Evolutionary conservation across 2,797 vertebrate species (phyloP).

Genomic region (Erithacus rubecula): DNA sequence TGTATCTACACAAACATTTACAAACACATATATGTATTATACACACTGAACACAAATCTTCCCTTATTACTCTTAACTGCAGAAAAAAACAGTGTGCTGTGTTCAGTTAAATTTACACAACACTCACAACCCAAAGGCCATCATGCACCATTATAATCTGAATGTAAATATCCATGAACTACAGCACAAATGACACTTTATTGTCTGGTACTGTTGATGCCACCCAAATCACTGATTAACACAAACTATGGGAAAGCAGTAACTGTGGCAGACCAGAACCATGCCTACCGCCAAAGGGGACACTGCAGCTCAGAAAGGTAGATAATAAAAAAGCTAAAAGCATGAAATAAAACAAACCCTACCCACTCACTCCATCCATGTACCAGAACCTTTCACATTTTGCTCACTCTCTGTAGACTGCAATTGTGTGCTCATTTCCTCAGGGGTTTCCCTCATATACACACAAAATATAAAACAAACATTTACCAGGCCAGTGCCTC

Average conservation of each 20-base stretch:
- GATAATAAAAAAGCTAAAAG: neutral
- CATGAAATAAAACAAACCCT: too few relatives aligned
- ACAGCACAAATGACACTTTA: neutral
- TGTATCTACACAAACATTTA: neutral
- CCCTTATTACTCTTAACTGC: neutral
- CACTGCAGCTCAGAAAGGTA: neutral
- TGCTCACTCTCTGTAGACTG: neutral
- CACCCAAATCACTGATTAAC: neutral
- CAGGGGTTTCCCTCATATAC: neutral
- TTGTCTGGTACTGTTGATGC: too few relatives aligned
- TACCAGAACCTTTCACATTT: neutral
- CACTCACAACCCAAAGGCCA: neutral
- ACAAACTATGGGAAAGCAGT: neutral
- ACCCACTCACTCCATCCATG: too few relatives aligned
- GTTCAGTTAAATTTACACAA: neutral
- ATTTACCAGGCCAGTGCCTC: neutral
- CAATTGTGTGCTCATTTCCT: neutral
- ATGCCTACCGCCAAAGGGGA: neutral
- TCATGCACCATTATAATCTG: neutral
- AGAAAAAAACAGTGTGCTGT: neutral
- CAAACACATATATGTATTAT: neutral
- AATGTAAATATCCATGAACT: neutral
- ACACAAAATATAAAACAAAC: neutral
- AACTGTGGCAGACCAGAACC: neutral
- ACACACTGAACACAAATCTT: neutral